These are phyloP conservation scores for Drosophila austrosaltans DNA, from an alignment of 2,888 invertebrate species.

Conservation along the genomic window DNA sequence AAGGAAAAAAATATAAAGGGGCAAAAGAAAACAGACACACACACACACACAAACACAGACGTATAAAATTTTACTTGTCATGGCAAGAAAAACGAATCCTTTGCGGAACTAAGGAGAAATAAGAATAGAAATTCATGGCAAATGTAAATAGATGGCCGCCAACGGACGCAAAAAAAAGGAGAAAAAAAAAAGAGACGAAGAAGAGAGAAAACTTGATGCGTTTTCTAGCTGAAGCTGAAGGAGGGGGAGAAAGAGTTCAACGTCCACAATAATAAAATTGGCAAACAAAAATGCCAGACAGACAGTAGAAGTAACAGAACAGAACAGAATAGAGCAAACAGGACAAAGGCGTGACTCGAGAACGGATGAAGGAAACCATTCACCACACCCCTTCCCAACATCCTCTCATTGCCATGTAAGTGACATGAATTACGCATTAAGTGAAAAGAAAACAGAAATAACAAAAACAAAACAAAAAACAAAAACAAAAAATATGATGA, in stretches of 20 bases:
- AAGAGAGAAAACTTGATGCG: constrained; percentile 45
- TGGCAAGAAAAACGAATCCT: constrained; percentile 18
- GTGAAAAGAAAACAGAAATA: constrained; percentile 61
- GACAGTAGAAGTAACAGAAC: constrained; percentile 31
- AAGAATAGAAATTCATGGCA: constrained; percentile 45
- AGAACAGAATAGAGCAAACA: constrained; percentile 20
- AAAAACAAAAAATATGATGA: constrained; percentile 4
- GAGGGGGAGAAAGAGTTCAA: constrained; percentile 34
- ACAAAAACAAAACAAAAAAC: constrained; percentile 39
- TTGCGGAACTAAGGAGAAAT: constrained; percentile 51
- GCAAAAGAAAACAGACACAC: neutral
- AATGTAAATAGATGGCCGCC: constrained; percentile 40
- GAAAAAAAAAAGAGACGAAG: neutral
- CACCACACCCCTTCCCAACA: neutral
- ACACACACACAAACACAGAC: constrained; percentile 1
- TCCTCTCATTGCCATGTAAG: constrained; percentile 37
- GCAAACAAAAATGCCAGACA: constrained; percentile 51
- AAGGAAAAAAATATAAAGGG: constrained; percentile 17
- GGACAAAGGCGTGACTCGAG: constrained; percentile 37
- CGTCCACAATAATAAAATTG: constrained; percentile 40
- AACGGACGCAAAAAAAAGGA: neutral
- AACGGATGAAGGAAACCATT: neutral
- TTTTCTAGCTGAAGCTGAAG: constrained; percentile 28
- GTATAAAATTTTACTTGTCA: constrained; percentile 8
- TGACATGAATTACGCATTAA: constrained; percentile 63